Percentiles rank a stretch among this genome's conserved stretches.
phyloP scores from a whole-genome alignment of 1,140 invertebrate genomes.

The Choristoneura fumiferana region DNA sequence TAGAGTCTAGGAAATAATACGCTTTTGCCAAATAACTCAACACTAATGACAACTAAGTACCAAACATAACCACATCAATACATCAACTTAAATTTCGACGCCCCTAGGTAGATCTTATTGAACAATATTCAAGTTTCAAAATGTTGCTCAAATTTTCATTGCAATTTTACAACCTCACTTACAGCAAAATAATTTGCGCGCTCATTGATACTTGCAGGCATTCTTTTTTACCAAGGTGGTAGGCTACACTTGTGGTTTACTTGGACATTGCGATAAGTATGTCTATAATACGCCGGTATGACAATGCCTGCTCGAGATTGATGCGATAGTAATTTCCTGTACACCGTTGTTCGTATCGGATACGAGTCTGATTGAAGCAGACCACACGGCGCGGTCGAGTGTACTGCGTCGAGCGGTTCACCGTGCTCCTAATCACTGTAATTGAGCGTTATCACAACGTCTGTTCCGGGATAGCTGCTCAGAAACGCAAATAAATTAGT shows the following conservation, averaged over 20 bases:
- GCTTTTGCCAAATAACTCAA: too few relatives aligned
- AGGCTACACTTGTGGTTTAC: conserved; percentile 4
- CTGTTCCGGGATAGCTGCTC: conserved; percentile 37
- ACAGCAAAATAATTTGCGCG: too few relatives aligned
- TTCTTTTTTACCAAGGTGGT: too few relatives aligned
- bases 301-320: conserved; percentile 63
- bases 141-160: too few relatives aligned
- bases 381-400: conserved; percentile 38
- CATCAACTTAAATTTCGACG: too few relatives aligned
- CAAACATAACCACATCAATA: too few relatives aligned
- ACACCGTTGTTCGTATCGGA: conserved; percentile 73
- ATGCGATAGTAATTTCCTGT: conserved; percentile 65
- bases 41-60: too few relatives aligned
- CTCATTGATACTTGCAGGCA: too few relatives aligned
- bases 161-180: too few relatives aligned
- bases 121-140: too few relatives aligned
- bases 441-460: conserved; percentile 40
- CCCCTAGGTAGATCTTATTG: too few relatives aligned
- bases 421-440: conserved; percentile 46
- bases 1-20: too few relatives aligned
- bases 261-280: conserved; percentile 3
- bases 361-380: conserved; percentile 50
- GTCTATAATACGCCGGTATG: conserved; percentile 48
- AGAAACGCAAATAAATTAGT: conserved; percentile 36
- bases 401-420: conserved; percentile 24